A percentile compares a stretch with the other conserved stretches of the same genome.
Conservation (phyloP, 2,113 vertebrate genomes). For the Pipa parva region DNA sequence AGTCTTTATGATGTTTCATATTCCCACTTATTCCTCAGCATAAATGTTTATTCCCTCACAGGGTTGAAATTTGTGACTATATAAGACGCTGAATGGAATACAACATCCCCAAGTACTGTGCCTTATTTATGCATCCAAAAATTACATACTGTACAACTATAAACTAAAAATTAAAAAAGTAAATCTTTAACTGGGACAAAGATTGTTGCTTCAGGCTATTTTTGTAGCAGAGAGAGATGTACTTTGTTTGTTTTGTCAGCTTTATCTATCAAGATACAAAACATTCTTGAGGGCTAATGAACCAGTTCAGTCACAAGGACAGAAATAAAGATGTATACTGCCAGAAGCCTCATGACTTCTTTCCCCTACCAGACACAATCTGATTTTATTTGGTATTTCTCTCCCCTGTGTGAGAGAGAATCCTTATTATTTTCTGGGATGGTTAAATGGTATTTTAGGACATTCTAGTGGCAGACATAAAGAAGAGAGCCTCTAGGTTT, state of each 20-base stretch:
- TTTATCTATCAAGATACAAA: not conserved
- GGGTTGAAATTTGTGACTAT: too few species aligned
- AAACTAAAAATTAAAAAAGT: not conserved
- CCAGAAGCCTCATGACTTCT: not conserved
- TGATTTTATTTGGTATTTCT: not conserved
- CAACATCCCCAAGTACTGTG: too few species aligned
- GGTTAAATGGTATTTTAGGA: not conserved
- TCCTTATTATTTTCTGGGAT: not conserved
- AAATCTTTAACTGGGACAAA: constrained; percentile 19
- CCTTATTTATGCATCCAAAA: too few species aligned
- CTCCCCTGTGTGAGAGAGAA: not conserved
- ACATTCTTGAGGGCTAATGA: constrained; percentile 8
- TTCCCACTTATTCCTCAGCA: too few species aligned
- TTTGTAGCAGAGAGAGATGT: constrained; percentile 11
- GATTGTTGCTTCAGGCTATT: constrained; percentile 4
- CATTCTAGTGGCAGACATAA: not conserved
- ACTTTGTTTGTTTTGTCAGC: constrained; percentile 11
- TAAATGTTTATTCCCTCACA: too few species aligned
- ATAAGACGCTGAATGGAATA: too few species aligned
- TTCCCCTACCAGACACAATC: not conserved
- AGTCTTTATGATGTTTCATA: too few species aligned
- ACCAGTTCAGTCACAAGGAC: constrained; percentile 4
- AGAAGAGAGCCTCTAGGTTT: not conserved
- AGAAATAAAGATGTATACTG: not conserved
- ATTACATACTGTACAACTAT: too few species aligned